Conservation (phyloP, 2,797 vertebrate species). For the Enteromius mattozi region DNA sequence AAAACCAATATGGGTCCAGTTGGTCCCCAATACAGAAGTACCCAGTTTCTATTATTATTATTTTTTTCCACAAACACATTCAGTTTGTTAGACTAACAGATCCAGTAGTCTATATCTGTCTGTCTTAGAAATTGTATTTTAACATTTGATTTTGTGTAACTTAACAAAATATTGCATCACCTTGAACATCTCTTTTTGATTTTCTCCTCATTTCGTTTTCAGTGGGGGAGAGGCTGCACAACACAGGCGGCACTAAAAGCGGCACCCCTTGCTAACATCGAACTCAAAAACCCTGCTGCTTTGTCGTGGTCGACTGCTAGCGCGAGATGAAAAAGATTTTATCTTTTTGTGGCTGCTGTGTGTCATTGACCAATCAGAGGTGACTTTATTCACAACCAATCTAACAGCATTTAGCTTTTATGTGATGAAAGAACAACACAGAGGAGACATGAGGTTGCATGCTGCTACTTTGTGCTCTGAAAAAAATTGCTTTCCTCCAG, state of each 20-base stretch:
- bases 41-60: no score
- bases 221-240: not conserved
- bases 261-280: not conserved
- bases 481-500: constrained; percentile 1
- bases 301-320: constrained; percentile 13
- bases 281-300: constrained; percentile 20
- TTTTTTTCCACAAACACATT: no score
- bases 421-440: not conserved
- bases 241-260: not conserved
- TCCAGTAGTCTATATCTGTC: not conserved
- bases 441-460: not conserved
- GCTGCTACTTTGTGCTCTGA: constrained; percentile 12
- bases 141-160: not conserved
- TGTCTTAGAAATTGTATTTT: not conserved
- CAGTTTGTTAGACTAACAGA: not conserved
- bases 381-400: constrained; percentile 18
- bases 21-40: no score
- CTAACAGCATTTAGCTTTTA: constrained; percentile 20
- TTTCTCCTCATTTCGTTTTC: not conserved
- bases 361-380: constrained; percentile 5
- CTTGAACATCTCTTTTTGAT: constrained; percentile 15
- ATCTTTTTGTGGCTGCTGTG: not conserved
- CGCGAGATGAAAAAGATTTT: constrained; percentile 9
- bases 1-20: no score
- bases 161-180: not conserved